Base-by-base conservation (phyloP, 2,113 vertebrate species). In the Leiothrix lutea region DNA sequence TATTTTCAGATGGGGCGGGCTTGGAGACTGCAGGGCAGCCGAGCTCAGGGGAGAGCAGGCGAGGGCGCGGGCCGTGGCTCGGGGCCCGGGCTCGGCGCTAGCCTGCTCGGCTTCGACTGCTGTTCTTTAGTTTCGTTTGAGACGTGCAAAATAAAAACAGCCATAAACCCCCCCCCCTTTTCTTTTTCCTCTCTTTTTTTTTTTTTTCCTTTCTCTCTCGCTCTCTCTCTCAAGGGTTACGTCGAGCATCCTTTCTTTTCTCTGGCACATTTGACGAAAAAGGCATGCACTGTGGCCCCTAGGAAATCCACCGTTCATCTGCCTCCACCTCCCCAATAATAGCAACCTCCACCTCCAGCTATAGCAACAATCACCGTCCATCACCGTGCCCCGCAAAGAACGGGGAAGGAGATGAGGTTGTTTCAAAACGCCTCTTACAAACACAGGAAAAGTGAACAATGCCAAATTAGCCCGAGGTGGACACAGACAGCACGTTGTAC, bases 371-470 rank as follows among this genome's bases (percentile, higher is more conserved):
- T 80, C 67, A 21, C 38, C 71, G 82, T 88, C 94, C 75, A 28
- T 86, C 91, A 79, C n/a, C 29, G 5, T 84, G 56, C 26, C 81
- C 88, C 77, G 42, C 81, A 69, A 94, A 95, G 72, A 77, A 23
- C 15, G 38, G 72, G 66, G 57, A 91, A 84, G 36, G 29, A 53
- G 28, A 87, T 8, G 17, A 36, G 70, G 25, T 19, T 70, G 51
- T 28, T 83, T 57, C 65, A 50, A 83, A 35, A 31, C 44, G 54
- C n/a, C 35, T 23, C 57, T 56, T 56, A 57, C 29, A 74, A 50
- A 35, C 42, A 50, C 42, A 54, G 25, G 66, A 33, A 91, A 92
- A 90, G 78, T 79, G 91, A 96, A 96, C 95, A 94, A 92, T 87
- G 88, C 88, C 75, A 75, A 73, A 14, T 94, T 71, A 83, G 54